Evolutionary conservation across 2,888 invertebrate species (phyloP), one percentile per base, ranked within the genome.

Genomic region (Aphidoletes aphidimyza): DNA sequence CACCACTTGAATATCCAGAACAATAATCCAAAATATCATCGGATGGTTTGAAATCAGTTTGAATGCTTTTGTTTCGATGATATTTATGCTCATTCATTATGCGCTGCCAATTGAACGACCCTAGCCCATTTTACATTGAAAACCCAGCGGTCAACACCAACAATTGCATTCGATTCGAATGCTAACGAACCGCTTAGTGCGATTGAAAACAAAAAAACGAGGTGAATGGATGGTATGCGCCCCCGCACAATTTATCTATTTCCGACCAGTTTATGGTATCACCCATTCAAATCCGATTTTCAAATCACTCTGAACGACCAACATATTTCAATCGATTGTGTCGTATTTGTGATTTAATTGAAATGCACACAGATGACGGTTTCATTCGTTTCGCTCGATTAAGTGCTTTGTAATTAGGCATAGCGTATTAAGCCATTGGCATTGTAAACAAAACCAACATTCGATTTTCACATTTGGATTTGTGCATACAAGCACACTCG

Each of bases 401-500:
- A 69, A 69, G 30, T 26, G 30, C 69, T 69, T 69, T 69, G 69
- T 69, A 69, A 69, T 69, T 69, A 69, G 69, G 30, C 26, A 69
- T 5, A 14, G 69, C 69, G 69, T 14, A 69, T 69, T 6, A 54
- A 54, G 22, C 19, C 54, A 47, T 54, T n/a, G 30, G 1, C 69
- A 30, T 30, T 69, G 69, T 69, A 69, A 69, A 69, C 69, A 69
- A 34, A 47, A 47, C 54, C 22, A 14, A 69, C 6, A 69, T 69
- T 69, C n/a, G 34, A 69, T 69, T 26, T 69, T 69, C 69, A 69
- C 69, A 54, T 54, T 54, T 49, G 11, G 49, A 42, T 42, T 11
- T 42, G 17, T 47, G n/a, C 47, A 17, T 47, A 17, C 47, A 11
- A 42, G 11, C 11, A 42, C 47, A 47, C 19, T 47, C 54, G 22